Evolutionary conservation across 2,113 vertebrate species (phyloP).

Genomic region (Podocnemis expansa): DNA sequence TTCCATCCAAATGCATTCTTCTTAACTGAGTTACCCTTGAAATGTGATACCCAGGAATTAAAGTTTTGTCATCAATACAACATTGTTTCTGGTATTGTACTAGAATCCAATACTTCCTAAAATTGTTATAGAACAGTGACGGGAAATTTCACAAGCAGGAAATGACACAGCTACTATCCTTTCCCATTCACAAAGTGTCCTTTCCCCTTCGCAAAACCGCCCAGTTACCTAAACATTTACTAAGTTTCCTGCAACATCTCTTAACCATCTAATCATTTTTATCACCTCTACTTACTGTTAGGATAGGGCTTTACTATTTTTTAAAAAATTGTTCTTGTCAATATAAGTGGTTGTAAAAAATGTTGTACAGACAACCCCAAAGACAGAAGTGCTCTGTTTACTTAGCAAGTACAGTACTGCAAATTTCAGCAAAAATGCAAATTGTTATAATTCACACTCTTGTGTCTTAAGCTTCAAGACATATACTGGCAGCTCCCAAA

Average conservation of each 20-base stretch:
- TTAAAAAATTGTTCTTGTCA: background rate
- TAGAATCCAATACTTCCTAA: background rate
- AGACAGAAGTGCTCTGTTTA: background rate
- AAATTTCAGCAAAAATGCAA: background rate
- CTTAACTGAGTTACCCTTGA: background rate
- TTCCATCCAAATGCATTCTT: background rate
- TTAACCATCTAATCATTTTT: background rate
- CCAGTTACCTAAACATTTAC: background rate
- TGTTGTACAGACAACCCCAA: accelerated
- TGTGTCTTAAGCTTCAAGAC: background rate
- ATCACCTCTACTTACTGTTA: background rate
- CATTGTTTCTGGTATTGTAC: background rate
- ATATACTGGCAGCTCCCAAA: background rate
- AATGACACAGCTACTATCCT: accelerated
- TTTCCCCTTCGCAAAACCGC: accelerated
- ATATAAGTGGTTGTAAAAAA: background rate
- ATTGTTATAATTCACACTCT: background rate
- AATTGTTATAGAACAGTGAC: accelerated
- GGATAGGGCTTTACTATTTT: background rate
- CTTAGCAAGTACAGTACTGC: background rate
- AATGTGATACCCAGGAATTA: background rate
- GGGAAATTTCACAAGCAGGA: background rate
- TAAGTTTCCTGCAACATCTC: background rate
- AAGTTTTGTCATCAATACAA: accelerated
- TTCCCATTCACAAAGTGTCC: background rate